phyloP scores from a whole-genome alignment of 2,888 invertebrate genomes.

The Myopa testacea region DNA sequence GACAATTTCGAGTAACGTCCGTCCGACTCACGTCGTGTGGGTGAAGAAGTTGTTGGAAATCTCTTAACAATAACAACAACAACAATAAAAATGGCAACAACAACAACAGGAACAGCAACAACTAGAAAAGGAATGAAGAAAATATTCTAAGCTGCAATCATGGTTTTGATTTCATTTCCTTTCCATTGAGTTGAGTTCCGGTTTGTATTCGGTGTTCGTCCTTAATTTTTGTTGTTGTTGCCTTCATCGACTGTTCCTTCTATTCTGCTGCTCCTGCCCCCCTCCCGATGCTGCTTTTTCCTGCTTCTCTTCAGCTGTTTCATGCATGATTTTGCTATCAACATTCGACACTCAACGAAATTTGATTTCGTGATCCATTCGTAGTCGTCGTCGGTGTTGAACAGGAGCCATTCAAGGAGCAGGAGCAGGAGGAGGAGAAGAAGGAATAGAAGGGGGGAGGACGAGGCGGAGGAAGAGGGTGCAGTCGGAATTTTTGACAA shows the following conservation, averaged over 20 bases:
- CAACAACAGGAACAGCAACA: neutral
- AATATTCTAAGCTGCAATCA: constrained; percentile 31
- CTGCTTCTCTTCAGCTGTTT: too few relatives aligned
- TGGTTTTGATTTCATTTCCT: constrained; percentile 35
- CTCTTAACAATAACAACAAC: neutral
- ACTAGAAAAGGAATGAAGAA: neutral
- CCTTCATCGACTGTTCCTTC: too few relatives aligned
- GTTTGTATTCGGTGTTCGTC: constrained; percentile 17
- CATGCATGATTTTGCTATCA: constrained; percentile 20
- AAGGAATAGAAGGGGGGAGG: neutral
- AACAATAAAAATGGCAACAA: neutral
- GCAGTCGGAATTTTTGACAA: constrained; percentile 44
- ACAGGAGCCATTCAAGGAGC: constrained; percentile 37
- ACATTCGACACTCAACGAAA: constrained; percentile 34
- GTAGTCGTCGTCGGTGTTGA: neutral
- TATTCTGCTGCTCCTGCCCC: neutral
- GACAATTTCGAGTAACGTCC: neutral
- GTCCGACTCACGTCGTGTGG: neutral
- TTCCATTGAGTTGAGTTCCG: neutral
- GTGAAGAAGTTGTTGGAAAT: neutral
- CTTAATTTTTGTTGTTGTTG: constrained; percentile 24
- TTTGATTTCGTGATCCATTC: constrained; percentile 45
- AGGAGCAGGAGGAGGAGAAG: neutral
- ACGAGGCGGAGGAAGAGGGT: constrained; percentile 34
- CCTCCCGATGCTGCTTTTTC: neutral